A percentile compares a stretch with the other conserved stretches of the same genome.
These are phyloP conservation scores for Amphipoea oculea DNA, from an alignment of 2,888 invertebrate genomes.

Conservation along the genomic window DNA sequence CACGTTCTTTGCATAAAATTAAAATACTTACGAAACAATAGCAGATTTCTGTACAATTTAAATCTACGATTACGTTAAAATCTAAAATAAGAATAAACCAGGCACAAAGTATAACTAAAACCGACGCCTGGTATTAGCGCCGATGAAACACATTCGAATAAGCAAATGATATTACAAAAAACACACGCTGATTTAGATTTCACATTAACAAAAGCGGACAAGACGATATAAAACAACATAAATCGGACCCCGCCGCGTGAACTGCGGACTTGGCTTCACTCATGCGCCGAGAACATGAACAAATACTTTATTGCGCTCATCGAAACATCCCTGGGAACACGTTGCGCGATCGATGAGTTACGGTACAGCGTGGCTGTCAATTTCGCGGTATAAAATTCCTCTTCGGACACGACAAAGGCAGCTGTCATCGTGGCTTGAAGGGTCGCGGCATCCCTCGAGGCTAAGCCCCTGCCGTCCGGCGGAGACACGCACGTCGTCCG, in stretches of 20 bases:
- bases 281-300: constrained; percentile 77
- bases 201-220: constrained; percentile 88
- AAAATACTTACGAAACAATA: constrained; percentile 3
- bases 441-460: constrained; percentile 86
- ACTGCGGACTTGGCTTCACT: constrained; percentile 75
- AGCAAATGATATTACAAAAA: constrained; percentile 70
- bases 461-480: constrained; percentile 84
- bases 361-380: constrained; percentile 85
- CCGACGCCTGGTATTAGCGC: constrained; percentile 24
- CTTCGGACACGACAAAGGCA: constrained; percentile 86
- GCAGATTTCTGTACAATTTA: not conserved
- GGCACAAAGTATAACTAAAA: constrained; percentile 13
- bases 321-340: constrained; percentile 80
- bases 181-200: constrained; percentile 84
- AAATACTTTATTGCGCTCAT: constrained; percentile 85
- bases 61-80: not conserved
- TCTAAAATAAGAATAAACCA: constrained; percentile 4
- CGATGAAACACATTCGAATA: constrained; percentile 57
- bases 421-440: constrained; percentile 87
- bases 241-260: constrained; percentile 86
- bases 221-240: constrained; percentile 85
- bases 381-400: constrained; percentile 88
- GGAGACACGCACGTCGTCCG: constrained; percentile 87
- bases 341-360: constrained; percentile 82
- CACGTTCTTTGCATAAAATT: not conserved